Base-by-base conservation (phyloP, 2,113 vertebrate species). In the Axis porcinus region DNA sequence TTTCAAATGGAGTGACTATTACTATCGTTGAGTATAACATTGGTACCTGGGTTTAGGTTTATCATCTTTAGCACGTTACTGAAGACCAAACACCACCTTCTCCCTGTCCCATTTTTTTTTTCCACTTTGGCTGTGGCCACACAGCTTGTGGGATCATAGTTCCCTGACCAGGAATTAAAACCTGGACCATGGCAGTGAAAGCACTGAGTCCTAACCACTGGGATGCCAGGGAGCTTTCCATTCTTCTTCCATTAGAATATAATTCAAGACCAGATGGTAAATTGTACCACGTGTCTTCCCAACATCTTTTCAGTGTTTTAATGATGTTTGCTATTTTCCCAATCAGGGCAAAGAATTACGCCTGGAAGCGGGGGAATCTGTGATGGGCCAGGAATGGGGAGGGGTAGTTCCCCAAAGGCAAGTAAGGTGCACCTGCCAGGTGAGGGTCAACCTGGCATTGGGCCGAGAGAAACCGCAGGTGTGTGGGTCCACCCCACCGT, bases 251-350 rank as follows among this genome's bases (percentile, higher is more conserved):
- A 28, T 58, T 30, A 28, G 62, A 86, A 17, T 43, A 79, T 92
- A 89, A 11, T 36, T 60, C 50, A 47, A 76, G 86, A 84, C 74
- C 81, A 84, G 70, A 96, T 86, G n/a, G 74, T 57, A 19, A 36
- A n/a, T 23, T 88, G 43, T 84, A 84, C 30, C 85, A 79, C 43
- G 21, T 74, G 36, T 79, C 96, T 95, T 58, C 90, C 89, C 76
- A 76, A 12, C 13, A 21, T 74, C 83, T 89, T 21, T 25, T 47
- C 21, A 91, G 7, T 54, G 16, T 28, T 40, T 67, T 82, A 62
- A n/a, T 28, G 76, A 23, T 36, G 10, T 58, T 81, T 81, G 67
- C 58, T 52, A 0, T 96, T 91, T 94, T 70, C 60, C 87, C 87
- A 89, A 55, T 89, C 58, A 43, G 43, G 30, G 33, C 28, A 45